Percentiles rank a stretch among this genome's conserved stretches.
These are phyloP conservation scores for Phaenicophaeus curvirostris DNA, from an alignment of 2,797 vertebrate genomes.

Conservation along the genomic window DNA sequence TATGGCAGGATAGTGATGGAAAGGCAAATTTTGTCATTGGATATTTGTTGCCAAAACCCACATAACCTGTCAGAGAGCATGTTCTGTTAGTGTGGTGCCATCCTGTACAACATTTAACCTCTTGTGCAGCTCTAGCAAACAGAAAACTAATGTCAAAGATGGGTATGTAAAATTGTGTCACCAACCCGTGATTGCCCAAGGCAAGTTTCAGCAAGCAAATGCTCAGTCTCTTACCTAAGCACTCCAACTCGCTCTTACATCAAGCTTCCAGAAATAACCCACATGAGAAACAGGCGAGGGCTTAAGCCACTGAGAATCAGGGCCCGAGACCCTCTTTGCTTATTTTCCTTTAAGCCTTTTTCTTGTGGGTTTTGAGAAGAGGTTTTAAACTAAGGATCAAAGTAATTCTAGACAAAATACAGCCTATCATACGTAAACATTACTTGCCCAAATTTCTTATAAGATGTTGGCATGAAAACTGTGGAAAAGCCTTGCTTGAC, in stretches of 20 bases:
- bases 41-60: background rate
- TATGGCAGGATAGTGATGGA: background rate
- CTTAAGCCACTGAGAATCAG: background rate
- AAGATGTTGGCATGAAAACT: background rate
- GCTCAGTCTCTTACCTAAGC: background rate
- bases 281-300: rapidly evolving
- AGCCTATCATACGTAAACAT: background rate
- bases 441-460: background rate
- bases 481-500: background rate
- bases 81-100: background rate
- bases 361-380: background rate
- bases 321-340: background rate
- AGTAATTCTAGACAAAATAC: background rate
- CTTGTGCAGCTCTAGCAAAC: background rate
- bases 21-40: background rate
- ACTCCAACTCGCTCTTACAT: rapidly evolving
- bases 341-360: background rate
- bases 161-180: background rate
- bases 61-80: background rate
- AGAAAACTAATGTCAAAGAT: background rate
- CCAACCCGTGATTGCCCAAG: rapidly evolving
- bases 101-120: background rate
- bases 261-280: background rate
- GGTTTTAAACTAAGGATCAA: background rate
- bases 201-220: background rate